These are phyloP conservation scores for Ophion ellenae DNA, from an alignment of 2,888 invertebrate genomes.

Conservation along the genomic window DNA sequence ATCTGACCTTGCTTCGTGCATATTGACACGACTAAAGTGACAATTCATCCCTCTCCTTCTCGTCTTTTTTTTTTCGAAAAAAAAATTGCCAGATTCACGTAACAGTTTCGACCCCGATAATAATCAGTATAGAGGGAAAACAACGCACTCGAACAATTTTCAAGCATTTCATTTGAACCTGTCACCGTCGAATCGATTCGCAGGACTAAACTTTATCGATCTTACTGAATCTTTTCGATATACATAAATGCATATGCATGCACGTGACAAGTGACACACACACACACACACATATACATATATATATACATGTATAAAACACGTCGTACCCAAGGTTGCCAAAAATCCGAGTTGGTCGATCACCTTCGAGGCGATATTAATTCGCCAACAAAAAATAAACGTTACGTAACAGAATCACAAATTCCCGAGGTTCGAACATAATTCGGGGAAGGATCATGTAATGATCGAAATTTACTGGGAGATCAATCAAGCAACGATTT, in stretches of 20 bases:
- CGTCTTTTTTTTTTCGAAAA: background rate
- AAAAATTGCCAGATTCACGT: conserved; percentile 10
- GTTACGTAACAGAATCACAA: background rate
- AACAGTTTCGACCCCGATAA: background rate
- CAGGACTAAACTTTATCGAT: background rate
- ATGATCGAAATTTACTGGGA: background rate
- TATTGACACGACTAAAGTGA: conserved; percentile 31
- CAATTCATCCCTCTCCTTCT: conserved; percentile 18
- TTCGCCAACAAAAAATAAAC: background rate
- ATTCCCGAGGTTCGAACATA: background rate
- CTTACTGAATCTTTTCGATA: background rate
- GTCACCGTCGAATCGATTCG: background rate
- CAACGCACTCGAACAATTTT: background rate
- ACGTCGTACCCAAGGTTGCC: background rate
- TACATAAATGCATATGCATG: background rate
- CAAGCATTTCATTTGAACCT: background rate
- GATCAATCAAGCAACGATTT: background rate
- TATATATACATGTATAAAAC: background rate
- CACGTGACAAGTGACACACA: too few relatives aligned
- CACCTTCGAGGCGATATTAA: background rate
- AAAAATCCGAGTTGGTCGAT: too few relatives aligned
- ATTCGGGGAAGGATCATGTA: background rate
- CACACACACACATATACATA: too few relatives aligned
- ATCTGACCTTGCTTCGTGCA: conserved; percentile 59
- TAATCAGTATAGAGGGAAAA: background rate